Evolutionary conservation across 2,113 vertebrate species (phyloP).

Genomic region (Oreocharis arfaki): DNA sequence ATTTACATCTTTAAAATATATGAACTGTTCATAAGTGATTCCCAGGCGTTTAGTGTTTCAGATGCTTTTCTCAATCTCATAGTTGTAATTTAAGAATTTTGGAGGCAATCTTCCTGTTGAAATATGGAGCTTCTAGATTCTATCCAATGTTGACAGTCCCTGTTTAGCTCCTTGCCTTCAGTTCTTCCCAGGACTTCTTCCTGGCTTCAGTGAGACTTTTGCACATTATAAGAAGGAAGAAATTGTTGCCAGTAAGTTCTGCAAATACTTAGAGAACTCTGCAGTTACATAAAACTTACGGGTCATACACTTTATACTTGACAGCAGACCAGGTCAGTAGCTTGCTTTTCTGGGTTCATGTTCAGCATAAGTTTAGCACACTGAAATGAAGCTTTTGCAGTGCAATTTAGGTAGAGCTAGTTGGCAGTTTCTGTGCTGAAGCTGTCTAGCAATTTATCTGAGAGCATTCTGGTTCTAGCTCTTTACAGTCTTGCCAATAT

Average conservation of each 20-base stretch:
- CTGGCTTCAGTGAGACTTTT: neutral
- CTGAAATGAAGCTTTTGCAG: neutral
- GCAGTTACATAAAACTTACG: neutral
- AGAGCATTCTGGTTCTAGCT: neutral
- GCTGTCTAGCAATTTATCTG: neutral
- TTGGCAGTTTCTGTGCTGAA: neutral
- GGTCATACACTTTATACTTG: neutral
- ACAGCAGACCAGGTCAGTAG: neutral
- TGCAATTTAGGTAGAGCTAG: neutral
- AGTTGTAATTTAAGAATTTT: slow-evolving; percentile 45
- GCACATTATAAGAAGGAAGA: neutral
- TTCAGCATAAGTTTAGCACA: neutral
- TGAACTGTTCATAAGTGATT: slow-evolving; percentile 73
- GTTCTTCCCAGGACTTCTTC: neutral
- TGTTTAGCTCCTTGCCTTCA: slow-evolving; percentile 4
- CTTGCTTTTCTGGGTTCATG: neutral
- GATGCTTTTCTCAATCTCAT: slow-evolving; percentile 52
- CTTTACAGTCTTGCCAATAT: neutral
- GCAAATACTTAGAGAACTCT: neutral
- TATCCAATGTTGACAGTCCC: neutral
- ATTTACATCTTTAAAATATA: slow-evolving; percentile 77
- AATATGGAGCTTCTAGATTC: slow-evolving; percentile 13
- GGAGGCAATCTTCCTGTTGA: slow-evolving; percentile 23
- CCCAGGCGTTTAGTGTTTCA: slow-evolving; percentile 58
- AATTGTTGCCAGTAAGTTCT: neutral